Conservation (phyloP, 2,888 invertebrate species). For the Scaptomyza caliginosa region DNA sequence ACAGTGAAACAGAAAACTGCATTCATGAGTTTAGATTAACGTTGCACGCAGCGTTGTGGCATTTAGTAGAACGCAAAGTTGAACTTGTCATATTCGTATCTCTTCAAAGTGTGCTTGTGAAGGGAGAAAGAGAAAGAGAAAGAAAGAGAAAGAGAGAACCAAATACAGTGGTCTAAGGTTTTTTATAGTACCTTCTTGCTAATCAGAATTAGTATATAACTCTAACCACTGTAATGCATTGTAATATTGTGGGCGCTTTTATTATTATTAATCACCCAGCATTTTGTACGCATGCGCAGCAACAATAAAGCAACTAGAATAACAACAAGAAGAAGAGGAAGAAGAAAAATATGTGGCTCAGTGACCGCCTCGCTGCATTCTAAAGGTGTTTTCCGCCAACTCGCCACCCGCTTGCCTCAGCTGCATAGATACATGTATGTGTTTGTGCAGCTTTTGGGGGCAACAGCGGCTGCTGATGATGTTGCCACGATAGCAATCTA, state of each 20-base stretch:
- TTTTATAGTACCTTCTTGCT: too few species aligned
- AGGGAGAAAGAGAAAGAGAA: too few species aligned
- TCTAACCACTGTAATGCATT: slow-evolving; percentile 50
- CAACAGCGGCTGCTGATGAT: slow-evolving; percentile 70
- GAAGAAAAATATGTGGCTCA: slow-evolving; percentile 64
- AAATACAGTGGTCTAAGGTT: slow-evolving; percentile 42
- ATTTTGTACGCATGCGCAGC: slow-evolving; percentile 77
- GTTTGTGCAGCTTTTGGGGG: slow-evolving; percentile 51
- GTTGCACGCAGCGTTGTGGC: slow-evolving; percentile 60
- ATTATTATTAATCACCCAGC: slow-evolving; percentile 79
- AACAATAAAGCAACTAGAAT: slow-evolving; percentile 31
- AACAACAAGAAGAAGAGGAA: slow-evolving; percentile 51
- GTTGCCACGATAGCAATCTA: slow-evolving; percentile 80
- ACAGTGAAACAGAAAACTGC: slow-evolving; percentile 29
- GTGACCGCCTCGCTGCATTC: slow-evolving; percentile 78
- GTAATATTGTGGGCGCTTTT: slow-evolving; percentile 66
- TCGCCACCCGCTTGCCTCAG: slow-evolving; percentile 25
- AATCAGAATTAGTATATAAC: too few species aligned
- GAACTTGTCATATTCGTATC: slow-evolving; percentile 77
- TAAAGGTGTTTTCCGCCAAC: slow-evolving; percentile 66
- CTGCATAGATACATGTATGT: slow-evolving; percentile 11
- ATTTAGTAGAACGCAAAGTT: slow-evolving; percentile 71
- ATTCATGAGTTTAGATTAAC: slow-evolving; percentile 51
- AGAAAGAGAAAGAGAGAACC: slow-evolving; percentile 20
- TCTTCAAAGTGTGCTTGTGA: slow-evolving; percentile 66